phyloP scores from a whole-genome alignment of 2,113 vertebrate genomes.

The Apteryx owenii region DNA sequence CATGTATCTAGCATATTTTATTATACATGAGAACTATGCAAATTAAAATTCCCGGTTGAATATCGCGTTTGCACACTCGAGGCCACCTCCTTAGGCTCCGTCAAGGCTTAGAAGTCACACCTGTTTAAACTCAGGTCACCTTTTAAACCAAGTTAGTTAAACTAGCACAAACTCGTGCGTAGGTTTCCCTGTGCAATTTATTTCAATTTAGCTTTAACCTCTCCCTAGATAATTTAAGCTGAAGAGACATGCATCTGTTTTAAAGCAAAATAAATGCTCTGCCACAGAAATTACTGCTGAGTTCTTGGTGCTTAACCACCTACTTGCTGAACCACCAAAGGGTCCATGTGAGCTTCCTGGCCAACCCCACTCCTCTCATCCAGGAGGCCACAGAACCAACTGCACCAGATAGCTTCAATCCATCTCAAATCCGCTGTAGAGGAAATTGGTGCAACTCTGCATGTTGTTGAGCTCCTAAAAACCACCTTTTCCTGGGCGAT shows the following conservation, averaged over 20 bases:
- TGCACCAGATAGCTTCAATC: not conserved
- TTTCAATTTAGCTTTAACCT: slow-evolving; percentile 1
- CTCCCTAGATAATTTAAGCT: not conserved
- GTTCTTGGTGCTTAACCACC: not conserved
- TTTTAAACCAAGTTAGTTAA: not conserved
- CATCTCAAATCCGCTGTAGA: not conserved
- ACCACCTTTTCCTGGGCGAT: not conserved
- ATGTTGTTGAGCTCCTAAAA: not conserved
- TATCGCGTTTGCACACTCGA: not conserved
- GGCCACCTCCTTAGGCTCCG: not conserved
- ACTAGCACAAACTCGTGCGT: not conserved
- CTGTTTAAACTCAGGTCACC: slow-evolving; percentile 1
- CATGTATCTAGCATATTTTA: slow-evolving; percentile 20
- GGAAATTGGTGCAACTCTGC: not conserved
- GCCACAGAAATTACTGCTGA: not conserved
- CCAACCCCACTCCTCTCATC: not conserved
- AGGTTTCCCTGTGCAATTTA: not conserved
- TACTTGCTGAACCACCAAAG: not conserved
- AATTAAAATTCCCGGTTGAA: not conserved
- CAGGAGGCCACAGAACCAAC: not conserved
- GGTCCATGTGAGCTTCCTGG: not conserved
- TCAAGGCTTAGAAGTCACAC: not conserved
- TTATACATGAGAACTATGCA: slow-evolving; percentile 33
- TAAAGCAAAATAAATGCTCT: not conserved
- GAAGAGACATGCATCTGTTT: not conserved